phyloP scores from a whole-genome alignment of 2,113 vertebrate genomes.

The Galemys pyrenaicus region DNA sequence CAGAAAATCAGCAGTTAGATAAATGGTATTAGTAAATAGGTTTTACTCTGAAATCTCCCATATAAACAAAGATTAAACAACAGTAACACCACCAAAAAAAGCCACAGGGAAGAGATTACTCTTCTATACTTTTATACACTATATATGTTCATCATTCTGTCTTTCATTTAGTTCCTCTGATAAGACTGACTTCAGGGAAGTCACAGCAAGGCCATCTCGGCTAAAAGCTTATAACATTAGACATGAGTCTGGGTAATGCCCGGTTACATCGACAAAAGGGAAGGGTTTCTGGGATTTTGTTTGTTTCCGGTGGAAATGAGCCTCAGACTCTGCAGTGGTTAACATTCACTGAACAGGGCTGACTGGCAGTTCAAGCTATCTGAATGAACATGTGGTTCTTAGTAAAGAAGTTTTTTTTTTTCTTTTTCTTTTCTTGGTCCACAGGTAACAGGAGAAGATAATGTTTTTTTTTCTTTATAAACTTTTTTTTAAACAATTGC shows the following conservation, averaged over 20 bases:
- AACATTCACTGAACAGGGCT: conserved; percentile 76
- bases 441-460: conserved; percentile 81
- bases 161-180: conserved; percentile 92
- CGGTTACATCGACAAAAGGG: conserved; percentile 80
- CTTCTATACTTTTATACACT: conserved; percentile 91
- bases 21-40: conserved; percentile 87
- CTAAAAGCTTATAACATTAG: conserved; percentile 82
- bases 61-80: conserved; percentile 91
- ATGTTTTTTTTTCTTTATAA: conserved; percentile 81
- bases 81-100: conserved; percentile 92
- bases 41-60: conserved; percentile 89
- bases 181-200: conserved; percentile 87
- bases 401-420: conserved; percentile 76
- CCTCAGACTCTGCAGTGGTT: conserved; percentile 74
- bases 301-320: conserved; percentile 77
- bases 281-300: conserved; percentile 58
- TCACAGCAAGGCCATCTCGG: conserved; percentile 86
- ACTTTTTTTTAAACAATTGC: conserved; percentile 80
- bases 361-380: conserved; percentile 80
- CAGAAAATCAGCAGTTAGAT: conserved; percentile 87
- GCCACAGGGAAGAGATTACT: conserved; percentile 94
- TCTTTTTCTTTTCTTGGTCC: conserved; percentile 76
- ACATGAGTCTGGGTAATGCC: conserved; percentile 82
- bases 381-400: conserved; percentile 80
- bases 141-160: conserved; percentile 90